A percentile compares a stretch with the other conserved stretches of the same genome.
Conservation (phyloP, 1,140 invertebrate genomes). For the Alviniconcha marisindica region DNA sequence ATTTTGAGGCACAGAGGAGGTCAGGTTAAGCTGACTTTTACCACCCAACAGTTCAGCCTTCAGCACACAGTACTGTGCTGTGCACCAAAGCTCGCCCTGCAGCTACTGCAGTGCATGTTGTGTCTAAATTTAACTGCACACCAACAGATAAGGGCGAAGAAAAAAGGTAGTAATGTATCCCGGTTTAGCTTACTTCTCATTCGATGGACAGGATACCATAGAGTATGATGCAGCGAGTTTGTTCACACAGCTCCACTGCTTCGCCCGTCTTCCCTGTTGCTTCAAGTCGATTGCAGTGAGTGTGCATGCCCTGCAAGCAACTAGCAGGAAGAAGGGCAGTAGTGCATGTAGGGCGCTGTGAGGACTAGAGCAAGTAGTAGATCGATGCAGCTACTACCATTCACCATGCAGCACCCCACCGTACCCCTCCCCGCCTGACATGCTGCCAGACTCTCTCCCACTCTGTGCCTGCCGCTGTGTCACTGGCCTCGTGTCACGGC, state of each 20-base stretch:
- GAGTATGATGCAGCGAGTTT: conserved; percentile 4
- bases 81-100: too few relatives aligned
- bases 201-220: conserved; percentile 15
- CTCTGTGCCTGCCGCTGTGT: conserved; percentile 18
- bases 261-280: neutral
- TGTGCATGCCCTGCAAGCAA: conserved; percentile 9
- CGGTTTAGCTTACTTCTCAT: too few relatives aligned
- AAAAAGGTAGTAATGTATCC: too few relatives aligned
- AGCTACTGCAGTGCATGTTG: too few relatives aligned
- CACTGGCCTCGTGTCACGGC: conserved; percentile 34
- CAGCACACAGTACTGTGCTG: too few relatives aligned
- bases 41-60: too few relatives aligned
- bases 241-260: neutral
- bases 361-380: conserved; percentile 26
- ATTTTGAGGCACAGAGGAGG: too few relatives aligned
- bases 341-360: conserved; percentile 23
- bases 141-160: too few relatives aligned
- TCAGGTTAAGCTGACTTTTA: too few relatives aligned
- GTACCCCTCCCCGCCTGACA: conserved; percentile 13
- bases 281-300: conserved; percentile 2
- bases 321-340: neutral
- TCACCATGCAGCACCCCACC: conserved; percentile 27
- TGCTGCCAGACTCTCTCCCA: conserved; percentile 22
- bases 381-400: conserved; percentile 30
- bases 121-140: too few relatives aligned